Conservation (phyloP, 1,140 invertebrate genomes). For the Wiebesia pumilae region DNA sequence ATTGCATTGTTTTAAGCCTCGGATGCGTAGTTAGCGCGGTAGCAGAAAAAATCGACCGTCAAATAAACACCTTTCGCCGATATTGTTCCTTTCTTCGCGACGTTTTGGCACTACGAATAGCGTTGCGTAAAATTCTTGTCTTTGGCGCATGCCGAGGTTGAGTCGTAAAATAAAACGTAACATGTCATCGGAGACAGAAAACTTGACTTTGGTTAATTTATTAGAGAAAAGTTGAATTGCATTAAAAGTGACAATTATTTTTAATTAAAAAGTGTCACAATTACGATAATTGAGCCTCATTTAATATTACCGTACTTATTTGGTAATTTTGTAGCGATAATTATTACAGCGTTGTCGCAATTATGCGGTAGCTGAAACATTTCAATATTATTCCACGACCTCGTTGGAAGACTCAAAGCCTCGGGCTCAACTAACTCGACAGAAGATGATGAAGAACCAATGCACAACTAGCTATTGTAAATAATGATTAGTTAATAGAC, state of each 20-base stretch:
- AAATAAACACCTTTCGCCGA: background rate
- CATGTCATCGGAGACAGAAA: background rate
- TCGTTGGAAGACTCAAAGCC: too few species aligned
- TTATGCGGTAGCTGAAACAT: too few species aligned
- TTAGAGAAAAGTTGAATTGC: background rate
- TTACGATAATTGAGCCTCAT: background rate
- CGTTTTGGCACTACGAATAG: conserved; percentile 4
- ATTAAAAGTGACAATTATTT: background rate
- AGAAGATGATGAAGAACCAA: background rate
- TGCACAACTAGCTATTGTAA: background rate
- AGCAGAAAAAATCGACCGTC: background rate
- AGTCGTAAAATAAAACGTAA: background rate
- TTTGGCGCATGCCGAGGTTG: background rate
- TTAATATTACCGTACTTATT: background rate
- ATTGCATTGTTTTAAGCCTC: background rate
- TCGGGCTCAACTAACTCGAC: background rate
- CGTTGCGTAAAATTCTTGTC: conserved; percentile 1
- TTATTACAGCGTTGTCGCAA: background rate
- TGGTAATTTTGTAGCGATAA: background rate
- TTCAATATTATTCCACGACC: too few species aligned
- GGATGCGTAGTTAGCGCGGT: background rate
- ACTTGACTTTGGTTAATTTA: background rate
- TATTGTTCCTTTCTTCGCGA: background rate
- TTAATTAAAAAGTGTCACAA: background rate
- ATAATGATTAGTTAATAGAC: background rate